phyloP scores from a whole-genome alignment of 2,113 vertebrate genomes.

The Caloenas nicobarica region DNA sequence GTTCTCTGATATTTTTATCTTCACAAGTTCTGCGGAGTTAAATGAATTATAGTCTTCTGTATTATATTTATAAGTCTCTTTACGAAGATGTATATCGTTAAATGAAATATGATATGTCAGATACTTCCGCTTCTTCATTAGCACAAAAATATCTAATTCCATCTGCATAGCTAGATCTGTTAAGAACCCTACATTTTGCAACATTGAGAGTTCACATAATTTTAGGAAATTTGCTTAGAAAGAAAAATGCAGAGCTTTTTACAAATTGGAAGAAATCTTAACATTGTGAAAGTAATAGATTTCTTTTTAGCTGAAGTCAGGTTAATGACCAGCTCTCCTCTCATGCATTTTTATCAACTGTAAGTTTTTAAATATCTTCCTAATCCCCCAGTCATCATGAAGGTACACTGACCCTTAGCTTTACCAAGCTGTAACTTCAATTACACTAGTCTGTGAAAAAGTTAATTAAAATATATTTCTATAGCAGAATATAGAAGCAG shows the following conservation, averaged over 20 bases:
- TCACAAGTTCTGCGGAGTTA: not conserved
- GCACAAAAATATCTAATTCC: not conserved
- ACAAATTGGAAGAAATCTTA: not conserved
- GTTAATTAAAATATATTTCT: slow-evolving; percentile 33
- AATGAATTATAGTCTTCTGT: not conserved
- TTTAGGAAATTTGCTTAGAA: slow-evolving; percentile 9
- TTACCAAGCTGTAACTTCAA: slow-evolving; percentile 27
- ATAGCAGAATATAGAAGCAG: not conserved
- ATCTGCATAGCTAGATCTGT: not conserved
- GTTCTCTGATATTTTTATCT: not conserved
- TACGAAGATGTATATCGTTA: not conserved
- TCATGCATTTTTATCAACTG: slow-evolving; percentile 36
- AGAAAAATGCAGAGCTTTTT: not conserved
- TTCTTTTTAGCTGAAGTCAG: slow-evolving; percentile 14
- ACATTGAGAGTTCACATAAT: not conserved
- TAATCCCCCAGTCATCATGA: slow-evolving; percentile 31
- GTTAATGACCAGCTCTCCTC: not conserved
- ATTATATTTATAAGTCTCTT: not conserved
- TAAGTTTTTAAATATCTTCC: slow-evolving; percentile 35
- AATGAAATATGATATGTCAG: not conserved
- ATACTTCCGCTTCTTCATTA: not conserved
- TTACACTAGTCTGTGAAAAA: not conserved
- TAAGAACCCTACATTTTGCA: not conserved
- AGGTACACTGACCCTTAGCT: slow-evolving; percentile 30
- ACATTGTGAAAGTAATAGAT: not conserved